Base-by-base conservation (phyloP, 37 sponge, comb jelly and placozoan genomes). In the Oopsacas minuta region DNA sequence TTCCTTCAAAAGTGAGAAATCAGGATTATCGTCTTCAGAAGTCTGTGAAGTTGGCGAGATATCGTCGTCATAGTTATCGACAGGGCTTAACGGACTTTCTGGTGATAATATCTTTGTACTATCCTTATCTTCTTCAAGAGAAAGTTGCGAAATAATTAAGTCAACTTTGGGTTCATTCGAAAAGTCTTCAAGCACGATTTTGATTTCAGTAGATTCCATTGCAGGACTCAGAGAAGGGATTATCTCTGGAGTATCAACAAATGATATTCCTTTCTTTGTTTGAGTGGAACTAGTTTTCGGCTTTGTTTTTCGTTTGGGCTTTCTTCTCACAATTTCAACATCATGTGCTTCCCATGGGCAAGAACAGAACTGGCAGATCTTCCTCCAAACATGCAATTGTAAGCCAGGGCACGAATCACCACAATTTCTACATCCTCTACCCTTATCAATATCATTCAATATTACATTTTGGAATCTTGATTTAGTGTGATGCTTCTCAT, bases 361-460 rank as follows among this genome's bases (percentile, higher is more conserved):
- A 0, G 81, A 81, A 86, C 92, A 92, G 39, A 53, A 53, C 23
- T 82, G 38, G 81, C 92, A 92, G 1, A 83, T 52, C 39, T 92
- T 92, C 81, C 92, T 91, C 39, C 81, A 52, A 34, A 53, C 53
- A 53, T 53, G 83, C 23, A 8, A 83, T 7, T 81, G 83, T 20
- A 82, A 38, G 5, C 85, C 85, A 23, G 53, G 36, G 10, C 37
- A 39, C 0, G 61, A 32, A 36, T 52, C 37, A 17, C 85, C 37
- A 39, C 53, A 52, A 61, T 25, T n/a, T 34, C 75, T 61, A 61
- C 75, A 61, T 25, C 75, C 75, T 12, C 22, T 61, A 3, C 75
- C 75, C 28, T 61, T 61, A 61, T n/a, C 75, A 61, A 61, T 61
- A 34, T 61, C 75, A 61, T 61, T 61, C 7, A 61, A 34, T 5